Evolutionary conservation across 2,888 invertebrate species (phyloP).

Genomic region (Clunio marinus): DNA sequence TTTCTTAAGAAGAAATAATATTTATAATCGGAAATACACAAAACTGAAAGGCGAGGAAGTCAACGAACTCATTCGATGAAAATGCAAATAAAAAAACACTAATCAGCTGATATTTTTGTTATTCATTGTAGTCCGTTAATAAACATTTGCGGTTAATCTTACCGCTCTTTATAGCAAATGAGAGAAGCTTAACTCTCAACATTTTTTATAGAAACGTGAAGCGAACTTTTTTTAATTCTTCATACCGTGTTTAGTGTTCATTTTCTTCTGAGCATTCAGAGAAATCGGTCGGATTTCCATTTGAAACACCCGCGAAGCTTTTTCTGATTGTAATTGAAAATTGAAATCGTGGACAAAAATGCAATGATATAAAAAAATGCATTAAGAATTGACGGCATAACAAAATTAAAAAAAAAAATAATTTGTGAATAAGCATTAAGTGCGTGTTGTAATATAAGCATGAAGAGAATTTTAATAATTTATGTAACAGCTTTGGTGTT

Average conservation of each 20-base stretch:
- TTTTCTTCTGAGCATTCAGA: background rate
- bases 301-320: background rate
- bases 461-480: constrained; percentile 4
- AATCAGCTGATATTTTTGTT: too few relatives aligned
- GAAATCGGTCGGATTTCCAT: background rate
- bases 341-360: background rate
- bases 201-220: background rate
- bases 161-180: too few relatives aligned
- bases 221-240: too few relatives aligned
- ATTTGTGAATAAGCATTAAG: background rate
- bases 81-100: background rate
- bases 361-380: too few relatives aligned
- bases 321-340: background rate
- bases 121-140: too few relatives aligned
- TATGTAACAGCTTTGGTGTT: background rate
- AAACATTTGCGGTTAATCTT: too few relatives aligned
- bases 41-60: background rate
- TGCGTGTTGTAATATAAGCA: background rate
- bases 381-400: too few relatives aligned
- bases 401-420: background rate
- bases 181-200: background rate
- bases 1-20: too few relatives aligned
- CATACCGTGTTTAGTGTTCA: too few relatives aligned
- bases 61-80: background rate
- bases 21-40: too few relatives aligned